Conservation (phyloP, 2,797 vertebrate species). For the Artibeus lituratus region DNA sequence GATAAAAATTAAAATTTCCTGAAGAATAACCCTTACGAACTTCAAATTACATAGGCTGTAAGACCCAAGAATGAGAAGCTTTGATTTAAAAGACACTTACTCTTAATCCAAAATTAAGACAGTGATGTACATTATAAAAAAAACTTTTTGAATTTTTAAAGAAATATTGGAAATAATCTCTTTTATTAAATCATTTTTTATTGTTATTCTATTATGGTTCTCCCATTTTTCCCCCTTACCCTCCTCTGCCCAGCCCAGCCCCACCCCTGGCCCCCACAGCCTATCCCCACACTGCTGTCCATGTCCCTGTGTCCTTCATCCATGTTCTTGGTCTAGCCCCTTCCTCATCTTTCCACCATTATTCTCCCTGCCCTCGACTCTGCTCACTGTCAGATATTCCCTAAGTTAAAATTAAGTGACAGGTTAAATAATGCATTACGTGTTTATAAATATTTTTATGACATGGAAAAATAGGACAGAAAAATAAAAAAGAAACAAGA, state of each 20-base stretch:
- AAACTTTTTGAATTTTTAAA: neutral
- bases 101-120: neutral
- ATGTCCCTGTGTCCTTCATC: no score
- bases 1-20: neutral
- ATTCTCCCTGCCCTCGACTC: no score
- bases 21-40: neutral
- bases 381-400: no score
- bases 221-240: no score
- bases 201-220: no score
- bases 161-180: neutral
- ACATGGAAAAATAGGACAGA: neutral
- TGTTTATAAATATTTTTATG: neutral
- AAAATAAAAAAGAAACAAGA: neutral
- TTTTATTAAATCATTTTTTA: no score
- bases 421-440: neutral
- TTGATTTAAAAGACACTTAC: neutral
- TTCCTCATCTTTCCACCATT: no score
- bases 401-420: neutral
- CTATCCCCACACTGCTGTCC: no score
- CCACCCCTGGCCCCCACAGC: no score
- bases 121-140: neutral
- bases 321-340: no score
- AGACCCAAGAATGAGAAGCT: neutral
- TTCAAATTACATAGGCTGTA: neutral
- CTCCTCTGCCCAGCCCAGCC: no score